Conservation (phyloP, 2,888 invertebrate genomes). For the Agrotis ipsilon region DNA sequence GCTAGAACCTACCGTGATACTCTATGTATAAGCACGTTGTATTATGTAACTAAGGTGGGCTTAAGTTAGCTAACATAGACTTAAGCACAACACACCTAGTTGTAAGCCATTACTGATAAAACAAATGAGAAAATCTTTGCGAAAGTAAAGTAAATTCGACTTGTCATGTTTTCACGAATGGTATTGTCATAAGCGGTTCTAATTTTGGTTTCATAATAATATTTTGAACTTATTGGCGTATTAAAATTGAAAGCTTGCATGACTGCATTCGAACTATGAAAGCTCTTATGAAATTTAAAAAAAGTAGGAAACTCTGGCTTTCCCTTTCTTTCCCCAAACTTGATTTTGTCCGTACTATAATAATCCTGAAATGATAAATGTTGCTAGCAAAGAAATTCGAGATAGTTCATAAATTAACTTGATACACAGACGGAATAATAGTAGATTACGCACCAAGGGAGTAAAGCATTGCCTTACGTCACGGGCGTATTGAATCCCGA, state of each 20-base stretch:
- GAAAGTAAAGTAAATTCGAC: neutral
- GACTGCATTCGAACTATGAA: neutral
- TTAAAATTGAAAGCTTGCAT: neutral
- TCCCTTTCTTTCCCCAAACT: too few relatives aligned
- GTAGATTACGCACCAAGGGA: too few relatives aligned
- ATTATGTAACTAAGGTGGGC: slow-evolving; percentile 18
- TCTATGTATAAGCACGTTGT: slow-evolving; percentile 9
- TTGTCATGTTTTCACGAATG: neutral
- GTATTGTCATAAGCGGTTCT: neutral
- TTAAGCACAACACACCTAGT: neutral
- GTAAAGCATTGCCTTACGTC: too few relatives aligned
- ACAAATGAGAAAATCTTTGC: slow-evolving; percentile 4
- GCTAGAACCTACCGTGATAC: neutral
- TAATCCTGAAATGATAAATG: too few relatives aligned
- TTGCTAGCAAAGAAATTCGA: too few relatives aligned
- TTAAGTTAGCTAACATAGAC: slow-evolving; percentile 12
- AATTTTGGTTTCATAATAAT: neutral
- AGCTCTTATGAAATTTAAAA: too few relatives aligned
- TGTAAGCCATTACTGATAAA: slow-evolving; percentile 15
- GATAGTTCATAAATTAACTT: too few relatives aligned
- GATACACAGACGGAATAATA: neutral
- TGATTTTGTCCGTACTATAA: too few relatives aligned
- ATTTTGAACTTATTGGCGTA: too few relatives aligned
- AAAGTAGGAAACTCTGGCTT: too few relatives aligned
- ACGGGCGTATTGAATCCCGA: too few relatives aligned